Evolutionary conservation across 2,888 invertebrate species (phyloP).

Genomic region (Frankliniella intonsa): DNA sequence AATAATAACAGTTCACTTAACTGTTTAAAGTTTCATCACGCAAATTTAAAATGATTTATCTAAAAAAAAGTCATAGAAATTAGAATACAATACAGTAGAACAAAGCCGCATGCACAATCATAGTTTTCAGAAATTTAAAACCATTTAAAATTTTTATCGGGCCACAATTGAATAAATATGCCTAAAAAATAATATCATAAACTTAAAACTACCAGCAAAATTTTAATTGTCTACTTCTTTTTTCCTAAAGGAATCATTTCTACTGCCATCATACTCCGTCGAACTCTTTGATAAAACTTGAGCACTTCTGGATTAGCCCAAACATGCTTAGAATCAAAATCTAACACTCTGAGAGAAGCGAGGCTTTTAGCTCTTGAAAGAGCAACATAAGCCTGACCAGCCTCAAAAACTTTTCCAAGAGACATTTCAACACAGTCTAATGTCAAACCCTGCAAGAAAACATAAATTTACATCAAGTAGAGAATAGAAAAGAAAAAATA

Average conservation of each 20-base stretch:
- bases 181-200: neutral
- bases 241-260: constrained; percentile 60
- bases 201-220: neutral
- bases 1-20: neutral
- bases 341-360: constrained; percentile 75
- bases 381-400: constrained; percentile 95
- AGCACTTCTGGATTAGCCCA: constrained; percentile 83
- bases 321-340: constrained; percentile 80
- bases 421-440: constrained; percentile 95
- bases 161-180: neutral
- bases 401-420: constrained; percentile 84
- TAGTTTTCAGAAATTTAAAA: neutral
- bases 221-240: constrained; percentile 42
- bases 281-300: constrained; percentile 71
- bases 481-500: neutral
- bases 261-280: constrained; percentile 59
- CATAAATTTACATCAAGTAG: neutral
- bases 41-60: neutral
- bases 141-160: neutral
- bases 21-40: neutral
- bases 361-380: constrained; percentile 86
- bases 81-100: neutral
- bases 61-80: neutral
- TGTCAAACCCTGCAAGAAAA: constrained; percentile 73
- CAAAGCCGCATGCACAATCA: neutral